Percentiles rank a stretch among this genome's conserved stretches.
phyloP scores from a whole-genome alignment of 2,888 invertebrate species.

The Xanthorhoe designata region DNA sequence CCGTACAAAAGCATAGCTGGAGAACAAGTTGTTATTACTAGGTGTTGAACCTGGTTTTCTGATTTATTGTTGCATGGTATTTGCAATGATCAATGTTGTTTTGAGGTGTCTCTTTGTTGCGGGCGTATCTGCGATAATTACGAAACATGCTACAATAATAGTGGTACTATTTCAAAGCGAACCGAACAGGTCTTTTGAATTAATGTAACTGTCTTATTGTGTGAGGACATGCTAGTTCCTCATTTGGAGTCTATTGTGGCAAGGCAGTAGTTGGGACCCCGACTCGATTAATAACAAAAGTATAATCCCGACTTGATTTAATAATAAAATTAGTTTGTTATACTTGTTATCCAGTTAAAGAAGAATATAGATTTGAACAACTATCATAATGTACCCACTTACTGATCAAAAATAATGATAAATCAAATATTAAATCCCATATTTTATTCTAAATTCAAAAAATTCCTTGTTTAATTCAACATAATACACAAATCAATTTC shows the following conservation, averaged over 20 bases:
- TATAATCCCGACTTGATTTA: slow-evolving; percentile 8
- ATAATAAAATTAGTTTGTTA: not conserved
- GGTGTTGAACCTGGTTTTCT: slow-evolving; percentile 78
- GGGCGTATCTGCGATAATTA: slow-evolving; percentile 64
- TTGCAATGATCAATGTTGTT: slow-evolving; percentile 74
- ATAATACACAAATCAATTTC: no score
- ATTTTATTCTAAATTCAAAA: no score
- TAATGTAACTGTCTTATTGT: slow-evolving; percentile 45
- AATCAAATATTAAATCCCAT: no score
- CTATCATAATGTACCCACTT: not conserved
- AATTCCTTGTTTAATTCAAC: no score
- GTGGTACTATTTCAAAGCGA: slow-evolving; percentile 45
- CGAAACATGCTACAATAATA: slow-evolving; percentile 55
- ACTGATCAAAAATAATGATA: no score
- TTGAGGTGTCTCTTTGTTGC: slow-evolving; percentile 68
- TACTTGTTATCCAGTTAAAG: no score
- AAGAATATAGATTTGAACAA: no score
- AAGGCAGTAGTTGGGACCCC: slow-evolving; percentile 13
- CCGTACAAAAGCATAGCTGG: slow-evolving; percentile 60
- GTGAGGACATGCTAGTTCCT: slow-evolving; percentile 32
- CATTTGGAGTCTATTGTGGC: slow-evolving; percentile 31
- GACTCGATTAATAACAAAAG: slow-evolving; percentile 23
- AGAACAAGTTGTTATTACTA: slow-evolving; percentile 76
- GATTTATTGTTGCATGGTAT: slow-evolving; percentile 74
- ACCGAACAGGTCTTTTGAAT: slow-evolving; percentile 49